phyloP scores from a whole-genome alignment of 2,888 invertebrate species.

The Amblyjoppa proteus region DNA sequence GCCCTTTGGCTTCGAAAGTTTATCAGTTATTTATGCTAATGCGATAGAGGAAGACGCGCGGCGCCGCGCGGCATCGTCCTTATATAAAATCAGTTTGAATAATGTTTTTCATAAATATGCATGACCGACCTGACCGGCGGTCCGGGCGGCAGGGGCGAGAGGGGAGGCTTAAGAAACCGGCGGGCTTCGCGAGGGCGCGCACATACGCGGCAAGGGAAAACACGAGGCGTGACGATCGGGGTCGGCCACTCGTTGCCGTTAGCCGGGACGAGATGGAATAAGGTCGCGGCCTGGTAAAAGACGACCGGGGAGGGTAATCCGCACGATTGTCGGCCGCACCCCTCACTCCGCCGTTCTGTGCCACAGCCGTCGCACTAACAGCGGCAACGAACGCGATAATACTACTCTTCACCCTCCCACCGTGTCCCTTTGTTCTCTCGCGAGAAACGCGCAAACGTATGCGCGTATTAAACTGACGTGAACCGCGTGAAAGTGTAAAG shows the following conservation, averaged over 20 bases:
- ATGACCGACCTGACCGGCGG: constrained; percentile 72
- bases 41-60: constrained; percentile 64
- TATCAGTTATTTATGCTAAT: constrained; percentile 82
- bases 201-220: constrained; percentile 67
- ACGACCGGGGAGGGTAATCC: constrained; percentile 59
- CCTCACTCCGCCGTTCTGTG: constrained; percentile 27
- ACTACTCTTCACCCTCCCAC: neutral
- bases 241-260: constrained; percentile 72
- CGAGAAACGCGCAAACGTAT: constrained; percentile 4
- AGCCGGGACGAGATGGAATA: constrained; percentile 75
- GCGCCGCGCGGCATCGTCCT: constrained; percentile 80
- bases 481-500: neutral
- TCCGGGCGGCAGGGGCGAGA: constrained; percentile 55
- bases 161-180: constrained; percentile 33
- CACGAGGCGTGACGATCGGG: constrained; percentile 80
- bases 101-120: constrained; percentile 83
- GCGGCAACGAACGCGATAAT: constrained; percentile 26
- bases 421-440: neutral
- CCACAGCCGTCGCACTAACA: constrained; percentile 19
- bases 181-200: constrained; percentile 38
- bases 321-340: constrained; percentile 59
- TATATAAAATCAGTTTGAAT: constrained; percentile 83
- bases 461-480: constrained; percentile 25
- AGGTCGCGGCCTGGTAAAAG: constrained; percentile 75
- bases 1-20: constrained; percentile 71